These are phyloP conservation scores for Sparidentex hasta DNA, from an alignment of 2,797 vertebrate species.

Conservation along the genomic window DNA sequence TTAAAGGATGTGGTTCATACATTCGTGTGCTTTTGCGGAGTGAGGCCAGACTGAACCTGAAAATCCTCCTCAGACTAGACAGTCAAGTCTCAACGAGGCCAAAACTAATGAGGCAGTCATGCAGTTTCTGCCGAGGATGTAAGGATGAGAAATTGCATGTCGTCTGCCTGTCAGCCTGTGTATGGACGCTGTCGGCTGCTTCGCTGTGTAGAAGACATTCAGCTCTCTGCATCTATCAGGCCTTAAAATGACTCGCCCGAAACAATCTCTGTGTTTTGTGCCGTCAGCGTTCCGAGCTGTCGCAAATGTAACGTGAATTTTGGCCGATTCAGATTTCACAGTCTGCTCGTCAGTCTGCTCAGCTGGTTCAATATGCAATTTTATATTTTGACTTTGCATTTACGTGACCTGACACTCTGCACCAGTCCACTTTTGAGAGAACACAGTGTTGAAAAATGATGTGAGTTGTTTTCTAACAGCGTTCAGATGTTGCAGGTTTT, in stretches of 20 bases:
- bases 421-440: neutral
- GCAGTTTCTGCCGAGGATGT: constrained; percentile 22
- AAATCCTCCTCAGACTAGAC: neutral
- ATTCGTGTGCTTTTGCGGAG: neutral
- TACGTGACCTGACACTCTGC: neutral
- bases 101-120: constrained; percentile 31
- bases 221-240: constrained; percentile 23
- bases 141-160: constrained; percentile 29
- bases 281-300: neutral
- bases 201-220: constrained; percentile 10
- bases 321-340: constrained; percentile 5
- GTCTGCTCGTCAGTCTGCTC: neutral
- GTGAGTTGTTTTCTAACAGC: neutral
- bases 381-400: constrained; percentile 2
- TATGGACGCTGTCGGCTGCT: constrained; percentile 29
- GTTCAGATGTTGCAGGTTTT: neutral
- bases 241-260: constrained; percentile 16
- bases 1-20: neutral
- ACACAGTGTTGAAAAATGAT: neutral
- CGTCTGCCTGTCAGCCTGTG: constrained; percentile 22
- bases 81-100: constrained; percentile 8
- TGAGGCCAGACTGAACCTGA: neutral
- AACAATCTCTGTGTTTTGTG: constrained; percentile 5
- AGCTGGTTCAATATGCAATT: neutral
- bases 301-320: constrained; percentile 17